phyloP scores from a whole-genome alignment of 2,113 vertebrate genomes.

The Recurvirostra avosetta region DNA sequence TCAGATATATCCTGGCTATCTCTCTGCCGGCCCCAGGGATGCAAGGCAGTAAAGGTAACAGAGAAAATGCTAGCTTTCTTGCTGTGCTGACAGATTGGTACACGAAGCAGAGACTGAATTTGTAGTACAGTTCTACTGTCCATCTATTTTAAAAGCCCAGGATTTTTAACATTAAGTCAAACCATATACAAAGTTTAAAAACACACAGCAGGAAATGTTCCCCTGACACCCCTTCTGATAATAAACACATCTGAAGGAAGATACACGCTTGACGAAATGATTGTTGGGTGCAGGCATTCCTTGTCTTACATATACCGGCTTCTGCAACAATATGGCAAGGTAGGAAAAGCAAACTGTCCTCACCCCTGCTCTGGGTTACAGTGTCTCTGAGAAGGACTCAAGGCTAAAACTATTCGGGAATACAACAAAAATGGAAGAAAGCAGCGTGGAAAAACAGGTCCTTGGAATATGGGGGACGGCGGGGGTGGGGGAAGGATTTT shows the following conservation, averaged over 20 bases:
- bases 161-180: background rate
- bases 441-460: background rate
- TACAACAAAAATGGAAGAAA: background rate
- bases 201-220: background rate
- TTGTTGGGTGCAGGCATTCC: background rate
- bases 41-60: background rate
- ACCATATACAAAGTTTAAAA: background rate
- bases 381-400: background rate
- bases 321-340: background rate
- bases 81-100: background rate
- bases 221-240: background rate
- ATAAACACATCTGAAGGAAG: background rate
- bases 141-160: background rate
- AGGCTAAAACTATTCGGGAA: background rate
- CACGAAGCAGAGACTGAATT: background rate
- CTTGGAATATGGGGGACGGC: background rate
- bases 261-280: accelerated
- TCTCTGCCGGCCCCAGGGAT: background rate
- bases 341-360: background rate
- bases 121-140: background rate
- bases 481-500: background rate
- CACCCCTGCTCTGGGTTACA: background rate
- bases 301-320: background rate
- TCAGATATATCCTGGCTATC: background rate
- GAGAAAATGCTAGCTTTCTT: background rate